A percentile compares a stretch with the other conserved stretches of the same genome.
phyloP scores from a whole-genome alignment of 2,888 invertebrate species.

The Tenthredo scrophulariae region DNA sequence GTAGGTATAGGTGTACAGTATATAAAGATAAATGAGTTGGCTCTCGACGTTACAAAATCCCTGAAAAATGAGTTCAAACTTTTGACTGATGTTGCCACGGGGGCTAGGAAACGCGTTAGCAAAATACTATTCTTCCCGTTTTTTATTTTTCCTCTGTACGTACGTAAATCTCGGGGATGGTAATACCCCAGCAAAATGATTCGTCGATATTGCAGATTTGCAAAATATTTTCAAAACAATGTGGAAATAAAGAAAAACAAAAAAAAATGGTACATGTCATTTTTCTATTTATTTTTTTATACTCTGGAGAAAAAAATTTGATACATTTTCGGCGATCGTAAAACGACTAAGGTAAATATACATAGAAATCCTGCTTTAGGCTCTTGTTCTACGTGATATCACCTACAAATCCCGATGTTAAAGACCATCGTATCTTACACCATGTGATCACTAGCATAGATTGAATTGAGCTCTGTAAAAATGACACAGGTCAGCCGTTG shows the following conservation, averaged over 20 bases:
- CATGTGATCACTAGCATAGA: too few relatives aligned
- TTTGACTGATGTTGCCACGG: constrained; percentile 56
- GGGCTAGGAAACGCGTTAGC: constrained; percentile 6
- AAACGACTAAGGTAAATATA: too few relatives aligned
- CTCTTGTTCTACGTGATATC: too few relatives aligned
- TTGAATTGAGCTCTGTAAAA: too few relatives aligned
- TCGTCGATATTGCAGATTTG: neutral
- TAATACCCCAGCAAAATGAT: neutral
- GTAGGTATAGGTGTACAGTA: constrained; percentile 6
- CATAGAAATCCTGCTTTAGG: too few relatives aligned
- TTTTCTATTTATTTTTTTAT: neutral
- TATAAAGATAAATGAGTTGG: constrained; percentile 62
- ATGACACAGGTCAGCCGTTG: too few relatives aligned
- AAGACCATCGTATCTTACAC: too few relatives aligned
- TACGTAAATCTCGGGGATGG: neutral
- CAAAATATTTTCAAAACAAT: neutral
- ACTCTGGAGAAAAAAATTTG: neutral
- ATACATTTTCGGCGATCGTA: too few relatives aligned
- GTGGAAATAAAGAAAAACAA: neutral
- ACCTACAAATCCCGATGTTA: too few relatives aligned
- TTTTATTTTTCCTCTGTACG: neutral
- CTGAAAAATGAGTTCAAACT: constrained; percentile 60
- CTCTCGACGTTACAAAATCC: constrained; percentile 58
- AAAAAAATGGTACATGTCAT: neutral
- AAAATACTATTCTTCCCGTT: neutral